Percentiles rank a stretch among this genome's conserved stretches.
Conservation (phyloP, 2,888 invertebrate species). For the Perdita meconis region DNA sequence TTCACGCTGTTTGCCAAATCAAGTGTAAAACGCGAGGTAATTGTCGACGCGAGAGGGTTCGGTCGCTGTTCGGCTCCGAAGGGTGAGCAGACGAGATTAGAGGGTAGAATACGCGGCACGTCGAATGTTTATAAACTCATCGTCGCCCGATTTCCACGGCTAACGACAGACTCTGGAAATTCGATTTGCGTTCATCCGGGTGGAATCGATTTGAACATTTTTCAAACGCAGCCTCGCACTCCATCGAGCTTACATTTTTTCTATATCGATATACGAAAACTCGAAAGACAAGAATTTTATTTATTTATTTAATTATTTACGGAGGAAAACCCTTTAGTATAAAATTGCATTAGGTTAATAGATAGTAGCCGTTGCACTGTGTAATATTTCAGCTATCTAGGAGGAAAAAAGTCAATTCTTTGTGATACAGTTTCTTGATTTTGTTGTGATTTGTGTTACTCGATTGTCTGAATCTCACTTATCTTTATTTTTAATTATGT, state of each 20-base stretch:
- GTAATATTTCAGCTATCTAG: too few species aligned
- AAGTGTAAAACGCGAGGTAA: constrained; percentile 73
- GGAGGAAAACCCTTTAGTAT: too few species aligned
- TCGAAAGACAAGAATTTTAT: neutral
- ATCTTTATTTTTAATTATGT: too few species aligned
- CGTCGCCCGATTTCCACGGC: constrained; percentile 51
- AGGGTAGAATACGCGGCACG: constrained; percentile 40
- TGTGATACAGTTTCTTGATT: too few species aligned
- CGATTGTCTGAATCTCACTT: too few species aligned
- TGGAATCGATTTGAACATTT: constrained; percentile 45
- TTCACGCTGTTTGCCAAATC: constrained; percentile 68
- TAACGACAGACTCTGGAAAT: constrained; percentile 25
- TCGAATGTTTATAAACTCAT: constrained; percentile 60
- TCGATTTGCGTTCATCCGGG: constrained; percentile 35
- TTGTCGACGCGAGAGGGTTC: constrained; percentile 61
- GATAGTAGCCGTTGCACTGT: too few species aligned
- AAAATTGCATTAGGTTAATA: too few species aligned
- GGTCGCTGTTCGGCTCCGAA: constrained; percentile 3
- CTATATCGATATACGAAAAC: neutral
- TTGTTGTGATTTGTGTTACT: too few species aligned
- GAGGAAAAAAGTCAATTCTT: too few species aligned
- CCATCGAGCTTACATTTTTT: neutral
- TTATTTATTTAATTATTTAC: too few species aligned
- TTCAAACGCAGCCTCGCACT: constrained; percentile 28
- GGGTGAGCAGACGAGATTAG: constrained; percentile 53